A percentile compares a stretch with the other conserved stretches of the same genome.
Evolutionary conservation across 2,888 invertebrate genomes (phyloP).

Genomic region (Lasiommata megera): DNA sequence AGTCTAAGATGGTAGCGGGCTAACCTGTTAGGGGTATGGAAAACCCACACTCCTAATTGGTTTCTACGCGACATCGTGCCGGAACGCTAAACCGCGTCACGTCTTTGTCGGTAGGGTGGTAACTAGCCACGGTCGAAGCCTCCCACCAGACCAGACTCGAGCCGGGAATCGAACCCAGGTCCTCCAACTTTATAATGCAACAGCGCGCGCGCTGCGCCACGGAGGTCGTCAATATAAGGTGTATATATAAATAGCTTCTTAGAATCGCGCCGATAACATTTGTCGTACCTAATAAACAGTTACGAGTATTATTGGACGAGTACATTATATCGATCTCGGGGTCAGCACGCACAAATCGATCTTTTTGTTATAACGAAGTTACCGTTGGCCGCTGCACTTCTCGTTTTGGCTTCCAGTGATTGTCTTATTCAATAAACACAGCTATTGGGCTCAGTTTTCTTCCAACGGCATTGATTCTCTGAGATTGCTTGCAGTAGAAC

Average conservation of each 20-base stretch:
- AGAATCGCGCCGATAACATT: no score
- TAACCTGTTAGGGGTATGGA: no score
- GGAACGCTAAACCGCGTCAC: no score
- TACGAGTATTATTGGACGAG: conserved; percentile 50
- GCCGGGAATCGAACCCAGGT: no score
- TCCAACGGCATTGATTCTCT: background rate
- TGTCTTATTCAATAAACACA: conserved; percentile 16
- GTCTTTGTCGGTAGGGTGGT: background rate
- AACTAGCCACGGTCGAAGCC: background rate
- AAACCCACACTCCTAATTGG: no score
- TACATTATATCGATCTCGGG: conserved; percentile 39
- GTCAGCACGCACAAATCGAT: conserved; percentile 13
- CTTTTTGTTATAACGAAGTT: conserved; percentile 17
- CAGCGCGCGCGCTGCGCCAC: no score
- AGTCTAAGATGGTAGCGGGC: no score
- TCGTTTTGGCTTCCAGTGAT: conserved; percentile 14
- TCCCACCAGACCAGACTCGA: no score
- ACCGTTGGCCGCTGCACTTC: conserved; percentile 4
- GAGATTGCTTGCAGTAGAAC: conserved; percentile 3
- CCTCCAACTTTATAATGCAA: no score
- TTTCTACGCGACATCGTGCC: no score
- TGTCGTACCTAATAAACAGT: conserved; percentile 50
- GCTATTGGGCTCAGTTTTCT: conserved; percentile 2
- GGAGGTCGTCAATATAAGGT: no score
- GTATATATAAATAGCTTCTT: no score